These are phyloP conservation scores for Cylloceria caligata DNA, from an alignment of 2,888 invertebrate species.

Conservation along the genomic window DNA sequence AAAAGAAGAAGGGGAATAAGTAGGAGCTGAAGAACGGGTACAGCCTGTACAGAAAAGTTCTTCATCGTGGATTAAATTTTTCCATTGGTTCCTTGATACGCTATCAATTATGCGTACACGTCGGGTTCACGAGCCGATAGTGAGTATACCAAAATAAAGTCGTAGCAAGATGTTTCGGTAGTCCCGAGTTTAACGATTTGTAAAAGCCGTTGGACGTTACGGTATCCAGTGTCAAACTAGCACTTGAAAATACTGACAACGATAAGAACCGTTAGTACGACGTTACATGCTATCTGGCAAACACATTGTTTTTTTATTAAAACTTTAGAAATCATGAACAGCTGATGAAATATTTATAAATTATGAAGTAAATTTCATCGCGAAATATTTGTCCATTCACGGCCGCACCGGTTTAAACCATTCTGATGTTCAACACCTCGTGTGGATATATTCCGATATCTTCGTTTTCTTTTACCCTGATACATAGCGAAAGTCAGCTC, in stretches of 20 bases:
- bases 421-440: too few species aligned
- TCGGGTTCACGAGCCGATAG: not conserved
- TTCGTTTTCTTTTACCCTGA: too few species aligned
- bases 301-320: not conserved
- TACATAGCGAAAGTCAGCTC: too few species aligned
- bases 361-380: too few species aligned
- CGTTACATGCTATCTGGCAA: not conserved
- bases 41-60: not conserved
- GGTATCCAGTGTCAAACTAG: not conserved
- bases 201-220: too few species aligned
- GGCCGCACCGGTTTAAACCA: too few species aligned
- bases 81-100: too few species aligned
- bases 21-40: not conserved
- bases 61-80: too few species aligned
- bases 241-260: not conserved
- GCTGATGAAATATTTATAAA: not conserved
- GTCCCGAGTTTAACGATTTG: not conserved
- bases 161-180: not conserved
- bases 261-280: not conserved
- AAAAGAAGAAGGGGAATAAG: not conserved
- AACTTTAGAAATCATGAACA: not conserved
- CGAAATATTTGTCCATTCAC: too few species aligned
- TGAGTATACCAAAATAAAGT: not conserved
- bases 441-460: too few species aligned
- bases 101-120: not conserved